A percentile compares a stretch with the other conserved stretches of the same genome.
Evolutionary conservation across 1,140 invertebrate genomes (phyloP).

Genomic region (Myzus persicae): DNA sequence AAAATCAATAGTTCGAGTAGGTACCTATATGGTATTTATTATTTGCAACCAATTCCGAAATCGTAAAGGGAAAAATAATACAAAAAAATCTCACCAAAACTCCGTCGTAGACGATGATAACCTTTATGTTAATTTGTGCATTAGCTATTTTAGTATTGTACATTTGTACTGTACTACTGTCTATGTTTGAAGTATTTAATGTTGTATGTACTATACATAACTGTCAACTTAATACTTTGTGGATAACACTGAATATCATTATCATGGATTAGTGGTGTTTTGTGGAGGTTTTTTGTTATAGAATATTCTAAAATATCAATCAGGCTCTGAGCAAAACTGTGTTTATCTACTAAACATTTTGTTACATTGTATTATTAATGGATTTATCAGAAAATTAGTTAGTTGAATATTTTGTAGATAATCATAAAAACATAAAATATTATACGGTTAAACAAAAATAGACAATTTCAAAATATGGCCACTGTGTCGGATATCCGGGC

Average conservation of each 20-base stretch:
- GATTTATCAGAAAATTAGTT: background rate
- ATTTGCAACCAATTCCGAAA: background rate
- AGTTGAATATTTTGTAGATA: background rate
- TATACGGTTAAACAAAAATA: background rate
- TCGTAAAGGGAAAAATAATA: background rate
- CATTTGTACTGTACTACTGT: too few relatives aligned
- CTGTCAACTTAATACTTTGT: background rate
- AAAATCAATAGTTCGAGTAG: background rate
- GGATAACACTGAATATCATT: background rate
- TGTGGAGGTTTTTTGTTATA: background rate
- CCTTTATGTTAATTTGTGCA: too few relatives aligned
- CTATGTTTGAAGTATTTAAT: too few relatives aligned
- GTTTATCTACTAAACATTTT: background rate
- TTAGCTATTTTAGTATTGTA: too few relatives aligned
- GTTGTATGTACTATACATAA: background rate
- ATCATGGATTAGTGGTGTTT: background rate
- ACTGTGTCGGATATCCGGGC: background rate
- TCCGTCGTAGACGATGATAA: too few relatives aligned
- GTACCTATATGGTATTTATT: background rate
- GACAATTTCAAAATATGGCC: background rate
- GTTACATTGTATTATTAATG: background rate
- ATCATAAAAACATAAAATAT: background rate
- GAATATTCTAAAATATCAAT: background rate
- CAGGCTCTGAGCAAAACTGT: background rate
- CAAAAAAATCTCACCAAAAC: too few relatives aligned